These are phyloP conservation scores for Bothrops jararaca DNA, from an alignment of 2,113 vertebrate species.

Conservation along the genomic window DNA sequence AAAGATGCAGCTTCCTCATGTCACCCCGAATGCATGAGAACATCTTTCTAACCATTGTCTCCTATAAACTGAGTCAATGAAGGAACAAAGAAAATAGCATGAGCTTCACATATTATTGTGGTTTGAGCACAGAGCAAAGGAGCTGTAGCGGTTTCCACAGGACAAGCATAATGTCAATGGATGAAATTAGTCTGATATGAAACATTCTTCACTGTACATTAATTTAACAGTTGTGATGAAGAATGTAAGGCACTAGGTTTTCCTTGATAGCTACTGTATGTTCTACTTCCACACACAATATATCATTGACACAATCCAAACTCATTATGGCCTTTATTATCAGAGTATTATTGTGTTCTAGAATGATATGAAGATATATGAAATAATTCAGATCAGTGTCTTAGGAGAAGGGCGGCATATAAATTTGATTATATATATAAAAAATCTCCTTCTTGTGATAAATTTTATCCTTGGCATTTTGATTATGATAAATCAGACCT, in stretches of 20 bases:
- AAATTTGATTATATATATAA: no score
- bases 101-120: neutral
- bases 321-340: neutral
- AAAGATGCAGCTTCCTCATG: no score
- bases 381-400: neutral
- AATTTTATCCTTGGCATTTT: neutral
- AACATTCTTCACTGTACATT: slow-evolving; percentile 37
- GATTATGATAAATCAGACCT: neutral
- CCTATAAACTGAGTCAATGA: neutral
- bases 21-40: neutral
- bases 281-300: neutral
- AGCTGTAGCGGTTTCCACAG: neutral
- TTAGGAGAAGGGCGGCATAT: no score
- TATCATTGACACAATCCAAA: neutral
- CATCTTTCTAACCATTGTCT: neutral
- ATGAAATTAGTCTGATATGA: neutral
- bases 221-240: slow-evolving; percentile 31
- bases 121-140: neutral
- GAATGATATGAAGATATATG: neutral
- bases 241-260: neutral
- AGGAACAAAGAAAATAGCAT: neutral
- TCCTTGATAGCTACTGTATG: neutral
- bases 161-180: neutral
- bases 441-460: neutral
- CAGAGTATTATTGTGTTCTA: neutral